phyloP scores from a whole-genome alignment of 2,888 invertebrate species.

The Cosmopolites sordidus region DNA sequence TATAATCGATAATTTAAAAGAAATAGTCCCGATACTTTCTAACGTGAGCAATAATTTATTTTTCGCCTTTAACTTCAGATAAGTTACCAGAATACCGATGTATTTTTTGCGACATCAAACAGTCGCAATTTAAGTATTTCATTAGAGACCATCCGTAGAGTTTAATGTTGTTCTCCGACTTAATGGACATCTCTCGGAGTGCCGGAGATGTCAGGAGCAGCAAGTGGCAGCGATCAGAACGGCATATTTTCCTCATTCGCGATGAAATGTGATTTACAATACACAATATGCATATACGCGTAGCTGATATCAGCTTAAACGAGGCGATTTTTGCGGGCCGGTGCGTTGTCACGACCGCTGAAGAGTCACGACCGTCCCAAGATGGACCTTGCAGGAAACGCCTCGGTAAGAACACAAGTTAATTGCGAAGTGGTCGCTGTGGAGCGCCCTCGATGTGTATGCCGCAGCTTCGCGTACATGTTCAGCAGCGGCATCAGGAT shows the following conservation, averaged over 20 bases:
- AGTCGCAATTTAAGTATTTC: conserved; percentile 25
- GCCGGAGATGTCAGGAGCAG: conserved; percentile 43
- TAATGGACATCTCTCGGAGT: conserved; percentile 41
- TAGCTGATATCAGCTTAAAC: conserved; percentile 43
- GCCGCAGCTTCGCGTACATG: conserved; percentile 20
- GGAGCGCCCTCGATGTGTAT: conserved; percentile 22
- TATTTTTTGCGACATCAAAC: neutral
- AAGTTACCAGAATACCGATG: too few species aligned
- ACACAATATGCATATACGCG: conserved; percentile 41
- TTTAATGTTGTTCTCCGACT: neutral
- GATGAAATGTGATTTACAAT: conserved; percentile 29
- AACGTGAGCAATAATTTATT: too few species aligned
- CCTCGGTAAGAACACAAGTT: conserved; percentile 42
- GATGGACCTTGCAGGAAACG: conserved; percentile 41
- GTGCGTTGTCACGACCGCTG: conserved; percentile 46
- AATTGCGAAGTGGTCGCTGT: conserved; percentile 40
- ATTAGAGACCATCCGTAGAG: conserved; percentile 31
- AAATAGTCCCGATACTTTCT: too few species aligned
- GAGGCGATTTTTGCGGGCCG: conserved; percentile 38
- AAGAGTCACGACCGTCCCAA: conserved; percentile 39
- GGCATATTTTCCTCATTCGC: conserved; percentile 27
- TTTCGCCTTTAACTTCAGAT: too few species aligned
- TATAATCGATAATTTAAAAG: too few species aligned
- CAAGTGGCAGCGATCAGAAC: conserved; percentile 41
- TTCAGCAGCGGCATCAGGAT: conserved; percentile 11